A percentile compares a stretch with the other conserved stretches of the same genome.
These are phyloP conservation scores for Umimayanthus kanabou DNA, from an alignment of 92 coral and sea anemone genomes.

Conservation along the genomic window DNA sequence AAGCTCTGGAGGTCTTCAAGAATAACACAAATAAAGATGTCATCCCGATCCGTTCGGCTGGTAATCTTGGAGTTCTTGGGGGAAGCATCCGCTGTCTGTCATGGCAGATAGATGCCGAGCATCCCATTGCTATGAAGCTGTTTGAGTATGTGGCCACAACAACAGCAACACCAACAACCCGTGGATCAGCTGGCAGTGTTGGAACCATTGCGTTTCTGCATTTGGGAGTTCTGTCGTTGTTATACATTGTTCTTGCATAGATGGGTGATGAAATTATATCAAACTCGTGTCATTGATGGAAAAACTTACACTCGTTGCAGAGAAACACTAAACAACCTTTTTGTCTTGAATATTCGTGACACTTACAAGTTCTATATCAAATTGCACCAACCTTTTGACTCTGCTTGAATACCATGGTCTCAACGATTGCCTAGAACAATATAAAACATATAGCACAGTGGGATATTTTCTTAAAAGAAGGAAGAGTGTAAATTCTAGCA, in stretches of 20 bases:
- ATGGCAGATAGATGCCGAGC: conserved; percentile 74
- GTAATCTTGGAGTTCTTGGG: conserved; percentile 63
- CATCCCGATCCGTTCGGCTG: conserved; percentile 63
- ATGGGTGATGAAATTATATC: neutral
- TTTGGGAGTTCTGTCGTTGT: neutral
- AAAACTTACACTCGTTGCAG: neutral
- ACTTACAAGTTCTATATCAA: too few relatives aligned
- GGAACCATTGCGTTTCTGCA: neutral
- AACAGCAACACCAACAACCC: neutral
- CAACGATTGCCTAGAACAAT: too few relatives aligned
- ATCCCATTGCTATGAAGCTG: conserved; percentile 68
- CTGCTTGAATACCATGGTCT: too few relatives aligned
- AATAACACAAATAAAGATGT: conserved; percentile 63
- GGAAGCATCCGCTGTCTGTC: conserved; percentile 86
- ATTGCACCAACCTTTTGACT: too few relatives aligned
- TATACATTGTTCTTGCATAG: neutral
- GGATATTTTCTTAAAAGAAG: too few relatives aligned
- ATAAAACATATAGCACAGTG: too few relatives aligned
- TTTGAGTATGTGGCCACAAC: conserved; percentile 49
- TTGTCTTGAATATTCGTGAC: too few relatives aligned
- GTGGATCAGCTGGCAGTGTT: neutral
- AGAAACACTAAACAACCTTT: too few relatives aligned
- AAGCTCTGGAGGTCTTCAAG: conserved; percentile 59
- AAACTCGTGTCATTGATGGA: neutral
- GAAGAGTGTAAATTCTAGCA: too few relatives aligned